These are phyloP conservation scores for Deilephila elpenor DNA, from an alignment of 2,888 invertebrate genomes.

Conservation along the genomic window DNA sequence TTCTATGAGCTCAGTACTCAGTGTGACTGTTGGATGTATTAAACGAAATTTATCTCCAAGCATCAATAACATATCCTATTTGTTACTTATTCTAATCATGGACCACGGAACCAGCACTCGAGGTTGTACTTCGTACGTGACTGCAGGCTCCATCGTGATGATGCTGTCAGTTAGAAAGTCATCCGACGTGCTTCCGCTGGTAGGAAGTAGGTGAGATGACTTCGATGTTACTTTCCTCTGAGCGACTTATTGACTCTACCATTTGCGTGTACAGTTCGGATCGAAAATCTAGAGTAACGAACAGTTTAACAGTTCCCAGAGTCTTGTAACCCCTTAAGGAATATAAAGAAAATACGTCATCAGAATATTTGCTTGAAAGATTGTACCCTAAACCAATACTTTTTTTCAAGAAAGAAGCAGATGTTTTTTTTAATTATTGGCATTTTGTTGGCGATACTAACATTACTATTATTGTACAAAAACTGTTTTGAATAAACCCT, in stretches of 20 bases:
- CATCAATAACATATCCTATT: neutral
- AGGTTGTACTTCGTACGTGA: slow-evolving; percentile 1
- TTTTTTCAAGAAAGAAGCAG: no score
- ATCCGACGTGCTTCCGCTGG: neutral
- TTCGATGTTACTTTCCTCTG: neutral
- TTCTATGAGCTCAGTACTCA: no score
- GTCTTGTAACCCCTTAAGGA: no score
- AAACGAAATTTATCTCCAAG: neutral
- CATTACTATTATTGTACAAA: no score
- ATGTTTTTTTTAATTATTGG: no score
- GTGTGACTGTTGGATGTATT: no score
- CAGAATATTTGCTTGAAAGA: no score
- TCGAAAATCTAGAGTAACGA: neutral
- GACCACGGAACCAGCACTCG: neutral
- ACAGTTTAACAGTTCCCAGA: no score
- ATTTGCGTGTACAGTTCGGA: neutral
- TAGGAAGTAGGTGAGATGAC: neutral
- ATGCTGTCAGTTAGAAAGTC: neutral
- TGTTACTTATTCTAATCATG: neutral
- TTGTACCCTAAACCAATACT: no score
- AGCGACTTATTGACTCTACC: neutral
- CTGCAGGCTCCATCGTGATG: neutral
- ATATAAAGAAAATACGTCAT: no score
- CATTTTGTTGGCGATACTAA: no score
- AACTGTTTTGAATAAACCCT: no score